Evolutionary conservation across 2,113 vertebrate genomes (phyloP), one percentile per base, ranked within the genome.

Genomic region (Steatornis caripensis): DNA sequence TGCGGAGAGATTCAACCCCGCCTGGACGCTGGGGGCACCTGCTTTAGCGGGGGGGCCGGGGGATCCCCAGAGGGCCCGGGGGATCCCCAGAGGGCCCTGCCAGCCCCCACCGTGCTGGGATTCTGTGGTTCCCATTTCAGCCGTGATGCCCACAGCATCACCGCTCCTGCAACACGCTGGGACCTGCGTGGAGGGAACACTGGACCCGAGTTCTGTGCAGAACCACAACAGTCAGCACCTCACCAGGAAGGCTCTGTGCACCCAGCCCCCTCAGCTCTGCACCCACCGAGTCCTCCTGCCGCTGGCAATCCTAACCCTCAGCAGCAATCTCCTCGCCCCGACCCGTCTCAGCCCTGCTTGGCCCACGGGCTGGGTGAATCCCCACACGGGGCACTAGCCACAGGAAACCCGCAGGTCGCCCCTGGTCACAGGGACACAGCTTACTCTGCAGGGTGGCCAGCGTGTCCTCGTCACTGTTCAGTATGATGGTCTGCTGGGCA

Each of bases 391-490:
- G 27, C 23, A 81, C 57, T 0, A 1, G 19, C 29, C 36, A 10
- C 9, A 54, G 68, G 34, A 48, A 12, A 75, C 13, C 30, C 2
- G 0, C 43, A 18, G 16, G 36, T 19, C 24, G n/a, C 14, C 29
- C 37, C 32, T 26, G 20, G 11, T 7, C 15, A 21, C 2, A 1
- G 4, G 41, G 45, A 70, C 30, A 34, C 5, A 2, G 61, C 98
- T 98, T 94, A 99, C 99, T 98, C 83, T 99, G 99, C 55, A 99
- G 97, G 1, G 99, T 99, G 92, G 99, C 98, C 88, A 99, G 97
- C 0, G 99, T 98, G 89, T 99, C 99, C 26, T 99, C 99, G 0
- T 99, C 99, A 3, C 99, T 99, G 89, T 99, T 99, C 37, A 99
- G 98, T 49, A 99, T 98, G 96, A 99, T 98, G 81, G 99, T 99